These are phyloP conservation scores for Pipistrellus kuhlii DNA, from an alignment of 2,797 vertebrate genomes.

Conservation along the genomic window DNA sequence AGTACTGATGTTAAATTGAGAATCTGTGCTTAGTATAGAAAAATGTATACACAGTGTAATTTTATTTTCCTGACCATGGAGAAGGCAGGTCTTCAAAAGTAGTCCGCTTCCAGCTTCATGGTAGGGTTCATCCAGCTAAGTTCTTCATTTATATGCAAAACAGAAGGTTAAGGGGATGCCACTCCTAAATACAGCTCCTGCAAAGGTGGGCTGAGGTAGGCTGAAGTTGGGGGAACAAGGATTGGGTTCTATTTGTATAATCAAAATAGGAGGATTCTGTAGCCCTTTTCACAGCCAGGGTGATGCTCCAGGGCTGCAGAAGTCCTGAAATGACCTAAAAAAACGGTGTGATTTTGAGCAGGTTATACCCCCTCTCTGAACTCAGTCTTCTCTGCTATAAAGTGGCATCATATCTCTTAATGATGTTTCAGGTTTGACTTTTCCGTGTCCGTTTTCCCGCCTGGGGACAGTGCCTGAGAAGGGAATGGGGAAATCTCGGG, in stretches of 20 bases:
- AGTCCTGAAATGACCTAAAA: not conserved
- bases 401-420: not conserved
- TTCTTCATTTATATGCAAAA: conserved; percentile 39
- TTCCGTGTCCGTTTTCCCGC: not conserved
- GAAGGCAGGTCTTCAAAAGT: conserved; percentile 23
- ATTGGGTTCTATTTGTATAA: not conserved
- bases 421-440: not conserved
- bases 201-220: not conserved
- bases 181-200: not conserved
- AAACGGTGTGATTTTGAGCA: not conserved
- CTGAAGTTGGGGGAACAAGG: not conserved
- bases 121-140: conserved; percentile 48
- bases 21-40: not conserved
- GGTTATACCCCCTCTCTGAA: not conserved
- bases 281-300: not conserved
- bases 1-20: not conserved
- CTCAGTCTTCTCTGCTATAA: not conserved
- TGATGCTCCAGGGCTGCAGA: not conserved
- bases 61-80: conserved; percentile 7
- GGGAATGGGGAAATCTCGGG: not conserved
- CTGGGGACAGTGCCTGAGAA: not conserved
- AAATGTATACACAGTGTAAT: not conserved
- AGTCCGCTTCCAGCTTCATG: not conserved
- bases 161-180: not conserved
- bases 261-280: not conserved